Evolutionary conservation across 2,888 invertebrate species (phyloP), one percentile per base, ranked within the genome.

Genomic region (Diarsia brunnea): DNA sequence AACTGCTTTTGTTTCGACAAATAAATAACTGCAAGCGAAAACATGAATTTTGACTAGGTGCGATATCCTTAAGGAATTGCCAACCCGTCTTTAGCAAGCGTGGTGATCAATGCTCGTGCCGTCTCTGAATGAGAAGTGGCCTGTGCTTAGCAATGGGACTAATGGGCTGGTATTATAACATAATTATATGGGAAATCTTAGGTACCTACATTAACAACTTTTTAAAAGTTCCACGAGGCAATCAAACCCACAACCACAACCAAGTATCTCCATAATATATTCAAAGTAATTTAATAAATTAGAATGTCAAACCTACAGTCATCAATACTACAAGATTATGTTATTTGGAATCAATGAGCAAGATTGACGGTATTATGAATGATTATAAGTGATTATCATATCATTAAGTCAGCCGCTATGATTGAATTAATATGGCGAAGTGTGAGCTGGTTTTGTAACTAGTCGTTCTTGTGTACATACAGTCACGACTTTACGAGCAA

Each of bases 321-420:
- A 76, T 83, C 69, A 77, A 80, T 73, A 75, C n/a, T 80, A 63
- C 45, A 78, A 74, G 73, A 85, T 86, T 78, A 87, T 75, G 69
- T 80, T 87, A 84, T 82, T 80, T 21, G 45, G 43, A 79, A 75
- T 81, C 79, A 85, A 85, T 87, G 86, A 66, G 51, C 43, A 72
- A 61, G 67, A 65, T 55, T 69, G 75, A 76, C 69, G 49, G 11
- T 71, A 72, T 79, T 78, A 74, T 74, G 78, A 75, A 82, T 81
- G 71, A 82, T 82, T 75, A 71, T 81, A 70, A 58, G 45, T 74
- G 65, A 87, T 87, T 84, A 81, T 11, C 88, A 82, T 87, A 67
- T 74, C 67, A 84, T 87, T 87, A 87, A 67, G 21, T 49, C 53
- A 21, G 55, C 51, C 66, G 31, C 49, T 65, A 38, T 75, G 85